Conservation (phyloP, 2,888 invertebrate genomes). For the Drosophila tripunctata region DNA sequence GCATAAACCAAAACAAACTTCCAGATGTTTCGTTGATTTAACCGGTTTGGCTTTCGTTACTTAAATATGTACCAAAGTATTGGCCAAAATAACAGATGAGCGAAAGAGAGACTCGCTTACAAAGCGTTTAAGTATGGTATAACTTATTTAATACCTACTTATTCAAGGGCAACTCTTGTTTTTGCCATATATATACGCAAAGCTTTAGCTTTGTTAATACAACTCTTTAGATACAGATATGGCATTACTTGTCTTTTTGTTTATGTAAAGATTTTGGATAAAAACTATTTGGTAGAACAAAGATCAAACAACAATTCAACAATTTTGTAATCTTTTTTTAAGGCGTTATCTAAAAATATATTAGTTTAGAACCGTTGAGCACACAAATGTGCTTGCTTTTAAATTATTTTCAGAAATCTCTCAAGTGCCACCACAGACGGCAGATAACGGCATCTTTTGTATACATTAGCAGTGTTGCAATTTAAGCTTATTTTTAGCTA, state of each 20-base stretch:
- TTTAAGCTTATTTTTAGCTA: background rate
- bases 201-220: background rate
- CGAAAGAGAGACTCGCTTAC: background rate
- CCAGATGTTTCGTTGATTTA: slow-evolving; percentile 34
- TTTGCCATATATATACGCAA: slow-evolving; percentile 1
- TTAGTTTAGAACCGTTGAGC: background rate
- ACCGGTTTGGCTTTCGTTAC: slow-evolving; percentile 22
- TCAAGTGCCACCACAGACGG: slow-evolving; percentile 46
- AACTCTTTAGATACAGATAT: background rate
- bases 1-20: slow-evolving; percentile 35
- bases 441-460: slow-evolving; percentile 53
- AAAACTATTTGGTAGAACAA: too few species aligned
- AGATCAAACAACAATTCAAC: background rate
- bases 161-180: slow-evolving; percentile 7
- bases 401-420: slow-evolving; percentile 32
- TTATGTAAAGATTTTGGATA: too few species aligned
- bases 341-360: background rate
- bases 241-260: background rate
- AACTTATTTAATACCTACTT: background rate
- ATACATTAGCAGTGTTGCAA: slow-evolving; percentile 13
- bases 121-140: background rate
- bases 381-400: background rate
- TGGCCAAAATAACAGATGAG: slow-evolving; percentile 14
- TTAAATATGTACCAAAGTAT: slow-evolving; percentile 5
- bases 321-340: background rate